Evolutionary conservation across 2,888 invertebrate genomes (phyloP).

Genomic region (Corythucha ciliata): DNA sequence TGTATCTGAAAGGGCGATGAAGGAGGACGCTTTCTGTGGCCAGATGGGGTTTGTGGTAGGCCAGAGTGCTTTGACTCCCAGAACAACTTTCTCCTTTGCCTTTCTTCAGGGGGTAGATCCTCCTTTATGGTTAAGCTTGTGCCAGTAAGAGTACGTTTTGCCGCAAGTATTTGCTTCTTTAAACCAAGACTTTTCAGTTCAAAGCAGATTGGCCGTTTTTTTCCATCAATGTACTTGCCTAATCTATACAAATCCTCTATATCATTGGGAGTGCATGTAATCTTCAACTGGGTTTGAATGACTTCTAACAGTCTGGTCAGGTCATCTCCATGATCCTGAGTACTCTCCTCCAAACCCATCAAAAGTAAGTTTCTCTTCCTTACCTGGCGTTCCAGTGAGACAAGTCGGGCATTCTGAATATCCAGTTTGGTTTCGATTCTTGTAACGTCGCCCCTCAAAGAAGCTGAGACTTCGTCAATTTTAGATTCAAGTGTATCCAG

Average conservation of each 20-base stretch:
- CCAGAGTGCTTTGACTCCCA: conserved; percentile 6
- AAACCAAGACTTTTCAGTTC: conserved; percentile 9
- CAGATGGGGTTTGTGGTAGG: not conserved
- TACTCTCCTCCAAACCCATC: too few relatives aligned
- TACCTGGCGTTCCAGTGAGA: too few relatives aligned
- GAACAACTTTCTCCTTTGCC: conserved; percentile 11
- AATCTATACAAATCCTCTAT: conserved; percentile 7
- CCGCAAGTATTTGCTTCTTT: conserved; percentile 11
- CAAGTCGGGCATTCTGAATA: too few relatives aligned
- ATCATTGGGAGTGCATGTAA: conserved; percentile 2
- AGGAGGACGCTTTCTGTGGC: conserved; percentile 1
- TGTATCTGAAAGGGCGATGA: not conserved
- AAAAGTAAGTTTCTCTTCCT: too few relatives aligned
- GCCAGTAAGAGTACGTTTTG: conserved; percentile 1
- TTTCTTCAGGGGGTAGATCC: conserved; percentile 13
- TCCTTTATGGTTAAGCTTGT: conserved; percentile 9
- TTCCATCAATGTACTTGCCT: not conserved
- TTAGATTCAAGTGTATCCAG: too few relatives aligned
- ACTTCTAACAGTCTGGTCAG: not conserved
- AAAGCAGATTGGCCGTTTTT: conserved; percentile 11
- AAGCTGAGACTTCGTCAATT: too few relatives aligned
- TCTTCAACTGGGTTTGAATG: not conserved
- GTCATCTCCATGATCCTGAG: too few relatives aligned
- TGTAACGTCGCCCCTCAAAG: too few relatives aligned
- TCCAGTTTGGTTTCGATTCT: too few relatives aligned